These are phyloP conservation scores for Pandemis cinnamomeana DNA, from an alignment of 2,888 invertebrate genomes.

Conservation along the genomic window DNA sequence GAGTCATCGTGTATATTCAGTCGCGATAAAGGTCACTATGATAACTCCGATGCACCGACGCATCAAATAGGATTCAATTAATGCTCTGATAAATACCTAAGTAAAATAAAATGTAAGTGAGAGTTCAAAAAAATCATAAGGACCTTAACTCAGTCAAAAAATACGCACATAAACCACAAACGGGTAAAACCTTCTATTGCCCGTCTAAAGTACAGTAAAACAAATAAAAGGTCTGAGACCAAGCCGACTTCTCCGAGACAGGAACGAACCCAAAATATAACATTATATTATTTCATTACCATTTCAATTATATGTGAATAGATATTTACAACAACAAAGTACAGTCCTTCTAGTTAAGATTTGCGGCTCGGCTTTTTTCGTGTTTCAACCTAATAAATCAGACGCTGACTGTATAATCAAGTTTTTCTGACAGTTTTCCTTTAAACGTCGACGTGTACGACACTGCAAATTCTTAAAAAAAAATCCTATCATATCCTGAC, in stretches of 20 bases:
- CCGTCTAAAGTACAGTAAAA: slow-evolving; percentile 26
- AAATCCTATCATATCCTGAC: too few relatives aligned
- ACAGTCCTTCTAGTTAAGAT: slow-evolving; percentile 27
- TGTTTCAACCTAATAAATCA: too few relatives aligned
- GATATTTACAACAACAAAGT: slow-evolving; percentile 71
- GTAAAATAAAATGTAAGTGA: slow-evolving; percentile 4
- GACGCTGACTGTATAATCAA: too few relatives aligned
- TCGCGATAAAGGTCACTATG: slow-evolving; percentile 16
- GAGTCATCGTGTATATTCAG: slow-evolving; percentile 23
- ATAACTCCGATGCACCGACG: neutral
- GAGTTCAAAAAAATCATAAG: slow-evolving; percentile 25
- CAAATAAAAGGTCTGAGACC: slow-evolving; percentile 24
- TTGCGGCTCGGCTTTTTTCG: too few relatives aligned
- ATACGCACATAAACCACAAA: slow-evolving; percentile 22
- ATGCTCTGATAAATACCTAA: slow-evolving; percentile 26
- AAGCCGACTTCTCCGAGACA: slow-evolving; percentile 19
- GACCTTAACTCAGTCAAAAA: slow-evolving; percentile 27
- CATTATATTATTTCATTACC: slow-evolving; percentile 34
- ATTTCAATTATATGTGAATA: slow-evolving; percentile 46
- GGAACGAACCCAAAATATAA: slow-evolving; percentile 27
- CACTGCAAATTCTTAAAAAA: too few relatives aligned
- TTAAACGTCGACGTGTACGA: too few relatives aligned
- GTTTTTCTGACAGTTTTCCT: too few relatives aligned
- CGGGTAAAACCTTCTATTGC: slow-evolving; percentile 16
- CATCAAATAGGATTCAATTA: neutral